Evolutionary conservation across 53 echinoderm and acorn worm species (phyloP).

Genomic region (Astropecten irregularis): DNA sequence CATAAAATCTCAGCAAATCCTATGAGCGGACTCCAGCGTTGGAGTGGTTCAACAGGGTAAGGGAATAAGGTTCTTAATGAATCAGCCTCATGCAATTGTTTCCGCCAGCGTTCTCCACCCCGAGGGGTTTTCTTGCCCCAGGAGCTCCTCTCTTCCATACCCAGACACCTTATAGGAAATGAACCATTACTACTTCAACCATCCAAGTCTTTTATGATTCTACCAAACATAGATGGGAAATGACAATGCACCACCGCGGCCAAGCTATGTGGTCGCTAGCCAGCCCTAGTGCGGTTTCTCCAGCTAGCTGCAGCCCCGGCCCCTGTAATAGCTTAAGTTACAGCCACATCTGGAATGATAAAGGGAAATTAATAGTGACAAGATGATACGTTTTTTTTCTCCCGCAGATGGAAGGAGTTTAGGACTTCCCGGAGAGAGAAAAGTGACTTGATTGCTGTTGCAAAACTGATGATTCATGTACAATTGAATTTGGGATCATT

Average conservation of each 20-base stretch:
- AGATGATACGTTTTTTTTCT: not conserved
- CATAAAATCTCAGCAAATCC: no score
- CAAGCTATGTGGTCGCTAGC: not conserved
- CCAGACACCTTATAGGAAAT: constrained; percentile 34
- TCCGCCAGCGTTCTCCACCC: not conserved
- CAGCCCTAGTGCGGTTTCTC: not conserved
- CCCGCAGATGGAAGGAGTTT: not conserved
- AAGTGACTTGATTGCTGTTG: not conserved
- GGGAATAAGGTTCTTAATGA: not conserved
- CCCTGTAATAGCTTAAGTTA: no score
- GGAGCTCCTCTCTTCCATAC: not conserved
- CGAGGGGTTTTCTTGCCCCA: not conserved
- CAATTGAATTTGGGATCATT: no score
- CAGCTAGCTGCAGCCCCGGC: no score
- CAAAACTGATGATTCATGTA: constrained; percentile 23
- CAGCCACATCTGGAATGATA: not conserved
- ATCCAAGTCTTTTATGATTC: not conserved
- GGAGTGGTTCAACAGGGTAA: no score
- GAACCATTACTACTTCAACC: not conserved
- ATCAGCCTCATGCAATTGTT: constrained; percentile 35
- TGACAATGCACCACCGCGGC: not conserved
- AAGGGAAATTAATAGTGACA: constrained; percentile 28
- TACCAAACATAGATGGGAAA: not conserved
- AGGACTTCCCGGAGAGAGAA: not conserved
- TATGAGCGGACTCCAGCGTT: no score